Evolutionary conservation across 92 coral and sea anemone genomes (phyloP), one percentile per base, ranked within the genome.

Genomic region (Phenganax subtilis): DNA sequence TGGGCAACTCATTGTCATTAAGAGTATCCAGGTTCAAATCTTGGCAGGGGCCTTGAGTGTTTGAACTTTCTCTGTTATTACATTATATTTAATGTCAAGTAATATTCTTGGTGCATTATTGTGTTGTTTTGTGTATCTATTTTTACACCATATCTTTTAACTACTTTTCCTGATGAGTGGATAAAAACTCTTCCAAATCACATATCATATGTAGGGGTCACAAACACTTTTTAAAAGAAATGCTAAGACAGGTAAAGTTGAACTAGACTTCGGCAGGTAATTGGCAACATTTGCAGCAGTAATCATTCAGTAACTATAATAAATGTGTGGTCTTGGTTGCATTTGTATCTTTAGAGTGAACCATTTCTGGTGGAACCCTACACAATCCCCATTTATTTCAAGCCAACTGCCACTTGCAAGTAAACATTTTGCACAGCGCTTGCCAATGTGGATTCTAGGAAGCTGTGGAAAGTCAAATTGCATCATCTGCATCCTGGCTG

Each of bases 361-460:
- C 75, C 53, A 66, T 75, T 31, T 89, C 10, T 89, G 91, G 91
- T 86, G 84, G 81, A 67, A 84, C 31, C 88, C 88, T 0, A 89
- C 87, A 15, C 61, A 84, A 55, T 82, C 86, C 4, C 77, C 86
- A 1, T 80, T 88, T 29, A 72, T 72, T 17, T 12, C 76, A 29
- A 29, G 25, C 1, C 84, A 82, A 70, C 85, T 72, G 2, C 88
- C 88, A 16, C 62, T 61, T 54, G 77, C 83, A 30, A 83, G 77
- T 57, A 72, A 78, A n/a, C 83, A 51, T 71, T 85, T 82, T 75
- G 80, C 83, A 17, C 91, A 75, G 44, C 87, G 85, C 1, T 67
- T 88, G 82, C 52, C 86, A 20, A 58, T 88, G 54, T 88, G 89
- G 91, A 88, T 88, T 89, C 91, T 10, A 85, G 85, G 71, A 88